Evolutionary conservation across 2,888 invertebrate genomes (phyloP).

Genomic region (Lottia scabra): DNA sequence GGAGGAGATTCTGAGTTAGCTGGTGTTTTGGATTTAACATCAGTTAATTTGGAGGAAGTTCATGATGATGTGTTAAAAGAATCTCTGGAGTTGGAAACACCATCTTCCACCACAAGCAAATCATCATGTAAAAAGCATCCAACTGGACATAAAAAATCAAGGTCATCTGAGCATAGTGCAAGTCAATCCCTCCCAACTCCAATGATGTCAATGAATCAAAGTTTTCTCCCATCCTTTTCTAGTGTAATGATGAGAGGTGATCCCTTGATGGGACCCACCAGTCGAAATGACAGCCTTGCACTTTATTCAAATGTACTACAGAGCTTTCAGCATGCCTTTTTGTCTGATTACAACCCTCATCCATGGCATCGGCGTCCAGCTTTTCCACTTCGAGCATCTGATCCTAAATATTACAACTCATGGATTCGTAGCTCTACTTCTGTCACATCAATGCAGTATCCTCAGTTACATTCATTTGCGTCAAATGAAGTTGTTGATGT

Average conservation of each 20-base stretch:
- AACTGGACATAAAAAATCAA: slow-evolving; percentile 55
- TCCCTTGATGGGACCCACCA: neutral
- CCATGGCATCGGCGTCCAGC: neutral
- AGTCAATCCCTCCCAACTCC: neutral
- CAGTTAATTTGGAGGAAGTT: neutral
- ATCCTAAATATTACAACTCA: too few species aligned
- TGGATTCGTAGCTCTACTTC: too few species aligned
- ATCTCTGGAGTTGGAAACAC: neutral
- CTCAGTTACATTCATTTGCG: too few species aligned
- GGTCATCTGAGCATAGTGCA: neutral
- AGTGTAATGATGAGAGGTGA: neutral
- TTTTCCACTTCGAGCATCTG: too few species aligned
- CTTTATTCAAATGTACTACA: neutral
- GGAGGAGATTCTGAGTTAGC: neutral
- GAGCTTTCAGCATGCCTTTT: neutral
- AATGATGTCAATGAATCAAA: too few species aligned
- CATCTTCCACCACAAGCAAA: slow-evolving; percentile 9
- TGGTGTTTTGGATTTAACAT: neutral
- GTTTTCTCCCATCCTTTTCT: neutral
- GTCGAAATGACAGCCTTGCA: neutral
- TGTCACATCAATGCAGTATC: too few species aligned
- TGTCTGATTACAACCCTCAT: neutral
- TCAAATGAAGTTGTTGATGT: too few species aligned
- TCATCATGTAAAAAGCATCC: slow-evolving; percentile 57
- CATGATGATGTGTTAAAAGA: neutral